These are phyloP conservation scores for Bhutanitis thaidina DNA, from an alignment of 2,888 invertebrate genomes.

Conservation along the genomic window DNA sequence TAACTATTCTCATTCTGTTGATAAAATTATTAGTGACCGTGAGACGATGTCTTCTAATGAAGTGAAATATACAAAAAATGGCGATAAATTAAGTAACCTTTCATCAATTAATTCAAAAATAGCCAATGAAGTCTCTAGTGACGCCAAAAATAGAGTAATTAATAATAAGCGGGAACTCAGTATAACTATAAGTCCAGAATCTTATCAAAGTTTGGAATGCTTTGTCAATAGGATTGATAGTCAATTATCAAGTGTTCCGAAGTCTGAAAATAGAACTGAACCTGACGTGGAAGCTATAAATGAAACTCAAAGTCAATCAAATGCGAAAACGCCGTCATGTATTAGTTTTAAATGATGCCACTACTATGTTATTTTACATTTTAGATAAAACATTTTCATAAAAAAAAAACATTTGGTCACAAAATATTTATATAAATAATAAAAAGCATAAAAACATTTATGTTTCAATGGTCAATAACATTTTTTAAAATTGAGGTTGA, in stretches of 20 bases:
- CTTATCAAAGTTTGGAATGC: constrained; percentile 10
- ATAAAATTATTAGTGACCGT: neutral
- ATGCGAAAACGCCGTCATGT: neutral
- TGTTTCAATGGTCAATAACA: neutral
- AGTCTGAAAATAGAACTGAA: neutral
- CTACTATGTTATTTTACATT: no score
- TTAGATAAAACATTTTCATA: no score
- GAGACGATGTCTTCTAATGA: neutral
- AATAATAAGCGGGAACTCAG: neutral
- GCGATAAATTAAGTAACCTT: neutral
- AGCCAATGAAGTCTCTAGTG: neutral
- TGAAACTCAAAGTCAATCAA: neutral
- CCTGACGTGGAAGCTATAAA: neutral
- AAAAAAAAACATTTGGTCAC: no score
- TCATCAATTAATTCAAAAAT: neutral
- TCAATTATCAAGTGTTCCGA: constrained; percentile 22
- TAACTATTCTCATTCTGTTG: neutral
- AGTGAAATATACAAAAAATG: neutral
- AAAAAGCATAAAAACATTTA: no score
- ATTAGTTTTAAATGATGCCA: neutral
- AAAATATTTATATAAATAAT: no score
- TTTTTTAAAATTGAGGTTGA: constrained; percentile 57
- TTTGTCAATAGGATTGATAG: constrained; percentile 7
- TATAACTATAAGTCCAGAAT: constrained; percentile 1
- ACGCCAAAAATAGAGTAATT: neutral